Evolutionary conservation across 2,113 vertebrate species (phyloP).

Genomic region (Micronisus gabar): DNA sequence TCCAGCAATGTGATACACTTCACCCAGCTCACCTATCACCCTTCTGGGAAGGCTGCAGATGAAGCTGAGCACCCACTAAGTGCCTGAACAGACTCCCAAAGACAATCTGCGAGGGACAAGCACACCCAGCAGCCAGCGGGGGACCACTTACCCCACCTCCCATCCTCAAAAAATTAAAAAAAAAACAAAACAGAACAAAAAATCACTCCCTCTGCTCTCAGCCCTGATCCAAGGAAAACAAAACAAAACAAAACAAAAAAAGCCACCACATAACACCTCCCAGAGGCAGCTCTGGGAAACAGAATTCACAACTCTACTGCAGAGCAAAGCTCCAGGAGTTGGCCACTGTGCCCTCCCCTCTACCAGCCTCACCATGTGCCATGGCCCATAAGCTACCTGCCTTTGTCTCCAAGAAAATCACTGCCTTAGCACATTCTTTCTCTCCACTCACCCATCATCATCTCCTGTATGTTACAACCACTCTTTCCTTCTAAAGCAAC

Average conservation of each 20-base stretch:
- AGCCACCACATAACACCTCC: neutral
- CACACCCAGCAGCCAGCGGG: accelerated
- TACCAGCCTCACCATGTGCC: neutral
- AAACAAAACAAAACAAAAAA: no score
- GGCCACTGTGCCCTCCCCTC: neutral
- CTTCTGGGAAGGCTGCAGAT: neutral
- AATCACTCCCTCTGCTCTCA: neutral
- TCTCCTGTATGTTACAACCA: neutral
- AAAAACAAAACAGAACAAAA: no score
- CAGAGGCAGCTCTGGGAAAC: neutral
- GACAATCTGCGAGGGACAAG: neutral
- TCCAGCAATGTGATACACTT: neutral
- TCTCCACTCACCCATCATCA: neutral
- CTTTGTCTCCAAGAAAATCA: neutral
- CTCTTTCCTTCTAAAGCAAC: neutral
- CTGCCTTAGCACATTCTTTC: neutral
- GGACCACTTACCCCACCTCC: neutral
- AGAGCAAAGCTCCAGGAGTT: neutral
- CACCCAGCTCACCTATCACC: accelerated
- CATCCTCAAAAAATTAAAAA: no score
- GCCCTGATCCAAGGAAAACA: no score
- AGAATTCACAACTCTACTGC: neutral
- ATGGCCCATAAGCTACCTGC: neutral
- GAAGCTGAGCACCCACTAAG: neutral
- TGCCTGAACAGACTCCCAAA: neutral